A percentile compares a stretch with the other conserved stretches of the same genome.
phyloP scores from a whole-genome alignment of 2,113 vertebrate species.

The Cyprichromis sp. region DNA sequence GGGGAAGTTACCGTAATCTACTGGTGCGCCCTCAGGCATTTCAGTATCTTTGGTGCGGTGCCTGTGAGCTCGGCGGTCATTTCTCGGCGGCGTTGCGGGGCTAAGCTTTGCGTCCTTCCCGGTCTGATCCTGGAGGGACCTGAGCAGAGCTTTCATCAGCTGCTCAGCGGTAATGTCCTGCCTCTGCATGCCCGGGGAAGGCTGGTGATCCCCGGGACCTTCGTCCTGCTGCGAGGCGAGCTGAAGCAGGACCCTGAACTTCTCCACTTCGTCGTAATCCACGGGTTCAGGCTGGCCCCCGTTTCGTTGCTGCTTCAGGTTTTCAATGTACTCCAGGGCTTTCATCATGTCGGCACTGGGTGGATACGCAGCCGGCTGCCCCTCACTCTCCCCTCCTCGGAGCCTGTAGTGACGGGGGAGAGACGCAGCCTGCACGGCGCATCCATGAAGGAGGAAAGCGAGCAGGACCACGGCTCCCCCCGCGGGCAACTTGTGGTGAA shows the following conservation, averaged over 20 bases:
- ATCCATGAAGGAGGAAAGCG: conserved; percentile 72
- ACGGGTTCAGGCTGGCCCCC: conserved; percentile 72
- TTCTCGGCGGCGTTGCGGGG: conserved; percentile 55
- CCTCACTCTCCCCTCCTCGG: conserved; percentile 81
- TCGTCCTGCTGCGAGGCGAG: conserved; percentile 78
- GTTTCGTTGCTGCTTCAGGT: conserved; percentile 85
- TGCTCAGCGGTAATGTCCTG: conserved; percentile 81
- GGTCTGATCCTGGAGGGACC: conserved; percentile 79
- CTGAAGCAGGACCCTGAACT: conserved; percentile 76
- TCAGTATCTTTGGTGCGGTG: conserved; percentile 68
- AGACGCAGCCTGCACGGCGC: conserved; percentile 77
- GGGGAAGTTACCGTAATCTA: conserved; percentile 79
- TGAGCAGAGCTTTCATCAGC: conserved; percentile 82
- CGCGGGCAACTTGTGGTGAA: conserved; percentile 72
- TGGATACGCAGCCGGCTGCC: conserved; percentile 72
- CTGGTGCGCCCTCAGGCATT: conserved; percentile 49
- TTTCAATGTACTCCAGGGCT: conserved; percentile 96
- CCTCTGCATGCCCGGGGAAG: conserved; percentile 57
- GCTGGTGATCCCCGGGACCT: conserved; percentile 64
- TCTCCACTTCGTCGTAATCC: conserved; percentile 78
- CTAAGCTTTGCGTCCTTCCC: conserved; percentile 71
- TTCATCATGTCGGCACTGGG: conserved; percentile 91
- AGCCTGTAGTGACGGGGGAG: conserved; percentile 84
- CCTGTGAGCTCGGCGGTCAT: conserved; percentile 69
- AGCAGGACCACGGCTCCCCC: conserved; percentile 74